Base-by-base conservation (phyloP, 2,888 invertebrate genomes). In the Lobophora halterata region DNA sequence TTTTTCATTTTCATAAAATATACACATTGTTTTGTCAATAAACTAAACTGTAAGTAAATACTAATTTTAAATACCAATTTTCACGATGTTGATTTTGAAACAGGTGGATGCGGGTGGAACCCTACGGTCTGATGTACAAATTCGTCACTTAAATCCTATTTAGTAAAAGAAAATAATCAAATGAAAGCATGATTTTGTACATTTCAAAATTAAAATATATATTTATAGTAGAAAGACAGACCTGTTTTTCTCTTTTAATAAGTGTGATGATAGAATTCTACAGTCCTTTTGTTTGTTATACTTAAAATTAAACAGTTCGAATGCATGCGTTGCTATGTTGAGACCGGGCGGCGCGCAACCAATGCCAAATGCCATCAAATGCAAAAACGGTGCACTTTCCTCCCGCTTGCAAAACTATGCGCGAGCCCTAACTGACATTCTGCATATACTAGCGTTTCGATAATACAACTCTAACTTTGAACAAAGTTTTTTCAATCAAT, bases 21-120 rank as follows among this genome's bases (percentile, higher is more conserved):
- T 87, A 87, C 87, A 87, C 87, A 86, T 86, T 87, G 86, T 86
- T 86, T 85, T 86, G 82, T 83, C 81, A 82, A 81, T 85, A 83
- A 86, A 87, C 86, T 87, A 87, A 86, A 86, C 74, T 82, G 85
- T 85, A 86, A 86, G 87, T 87, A 87, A 86, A 85, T 87, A 86
- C 87, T 86, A 86, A 86, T 82, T 86, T 86, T 85, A 86, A 87
- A 86, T 86, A 86, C 86, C 86, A 85, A 86, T 85, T 68, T 66
- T 79, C 75, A 78, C 79, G 68, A 70, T 74, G 66, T 61, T 69
- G 71, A 72, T 74, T 67, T 61, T 69, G 71, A 72, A 74, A 74
- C 72, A 68, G 69, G 65, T 68, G 69, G 69, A 62, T 41, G 35
- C 48, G 46, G 52, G 43, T 46, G 43, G 32, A 46, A 48, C 48